These are phyloP conservation scores for Leucopsar rothschildi DNA, from an alignment of 2,113 vertebrate species.

Conservation along the genomic window DNA sequence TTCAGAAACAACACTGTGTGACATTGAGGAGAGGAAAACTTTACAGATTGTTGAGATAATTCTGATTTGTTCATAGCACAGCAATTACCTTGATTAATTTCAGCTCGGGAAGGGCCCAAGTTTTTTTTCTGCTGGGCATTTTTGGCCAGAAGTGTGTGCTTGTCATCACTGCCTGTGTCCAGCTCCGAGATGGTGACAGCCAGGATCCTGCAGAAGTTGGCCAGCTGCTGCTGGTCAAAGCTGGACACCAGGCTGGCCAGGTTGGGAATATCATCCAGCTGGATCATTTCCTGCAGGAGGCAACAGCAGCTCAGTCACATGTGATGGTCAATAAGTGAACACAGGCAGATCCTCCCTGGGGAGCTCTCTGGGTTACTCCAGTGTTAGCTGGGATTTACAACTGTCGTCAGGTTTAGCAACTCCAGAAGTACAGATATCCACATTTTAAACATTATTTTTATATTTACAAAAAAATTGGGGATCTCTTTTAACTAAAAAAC, in stretches of 20 bases:
- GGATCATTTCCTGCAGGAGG: slow-evolving; percentile 90
- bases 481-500: background rate
- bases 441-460: background rate
- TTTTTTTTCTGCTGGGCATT: slow-evolving; percentile 94
- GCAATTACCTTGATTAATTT: slow-evolving; percentile 91
- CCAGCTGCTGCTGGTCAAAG: slow-evolving; percentile 97
- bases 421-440: background rate
- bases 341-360: background rate
- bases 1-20: background rate
- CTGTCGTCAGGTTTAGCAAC: background rate
- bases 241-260: slow-evolving; percentile 90
- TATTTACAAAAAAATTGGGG: background rate
- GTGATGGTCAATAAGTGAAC: background rate
- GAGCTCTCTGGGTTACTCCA: background rate
- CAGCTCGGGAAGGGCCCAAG: slow-evolving; percentile 87
- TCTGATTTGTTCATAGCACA: background rate
- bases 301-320: background rate
- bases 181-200: slow-evolving; percentile 98
- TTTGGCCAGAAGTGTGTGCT: slow-evolving; percentile 94
- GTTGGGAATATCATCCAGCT: slow-evolving; percentile 94
- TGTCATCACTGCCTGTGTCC: slow-evolving; percentile 94
- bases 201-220: slow-evolving; percentile 97
- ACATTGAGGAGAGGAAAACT: background rate
- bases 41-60: background rate
- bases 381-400: background rate